Base-by-base conservation (phyloP, 2,113 vertebrate species). In the Gambusia affinis region DNA sequence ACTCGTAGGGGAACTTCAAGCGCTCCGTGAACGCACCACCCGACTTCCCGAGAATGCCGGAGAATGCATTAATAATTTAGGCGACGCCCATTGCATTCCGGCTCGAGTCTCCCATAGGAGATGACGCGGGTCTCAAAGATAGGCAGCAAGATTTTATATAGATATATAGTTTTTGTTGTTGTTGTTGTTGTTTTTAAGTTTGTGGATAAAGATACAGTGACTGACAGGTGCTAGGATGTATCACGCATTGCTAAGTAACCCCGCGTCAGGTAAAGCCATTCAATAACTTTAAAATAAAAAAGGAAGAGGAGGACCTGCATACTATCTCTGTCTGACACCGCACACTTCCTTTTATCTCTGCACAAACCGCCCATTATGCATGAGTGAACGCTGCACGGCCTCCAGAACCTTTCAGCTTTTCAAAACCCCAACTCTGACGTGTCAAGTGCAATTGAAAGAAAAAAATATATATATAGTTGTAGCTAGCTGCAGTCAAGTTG, bases 231-330 rank as follows among this genome's bases (percentile, higher is more conserved):
- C 66, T 60, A 15, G 51, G 67, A 44, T 30, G 4, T n/a, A n/a
- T 0, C 28, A 15, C 27, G 29, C 8, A 14, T 7, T 10, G 8
- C 10, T 54, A 39, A 54, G 64, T 54, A 1, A 19, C 17, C 5
- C 4, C 10, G 29, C 67, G 62, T 72, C n/a, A 70, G 42, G 51
- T 61, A 31, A 35, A 44, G 82, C 78, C 88, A 90, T 90, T 91
- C 82, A 90, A 67, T 65, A 61, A 73, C 57, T 80, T 51, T 88
- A 39, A 39, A 89, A 83, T 82, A 91, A 57, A 73, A 88, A 88
- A 94, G 92, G 93, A 95, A 96, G 94, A 95, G 94, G 94, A 95
- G 95, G 93, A 86, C 75, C 66, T 64, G 64, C 79, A 81, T 87
- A 83, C 75, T 71, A 83, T 89, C 80, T 89, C 42, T 78, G 75